A percentile compares a stretch with the other conserved stretches of the same genome.
phyloP scores from a whole-genome alignment of 2,113 vertebrate genomes.

The Grammomys dolichurus region DNA sequence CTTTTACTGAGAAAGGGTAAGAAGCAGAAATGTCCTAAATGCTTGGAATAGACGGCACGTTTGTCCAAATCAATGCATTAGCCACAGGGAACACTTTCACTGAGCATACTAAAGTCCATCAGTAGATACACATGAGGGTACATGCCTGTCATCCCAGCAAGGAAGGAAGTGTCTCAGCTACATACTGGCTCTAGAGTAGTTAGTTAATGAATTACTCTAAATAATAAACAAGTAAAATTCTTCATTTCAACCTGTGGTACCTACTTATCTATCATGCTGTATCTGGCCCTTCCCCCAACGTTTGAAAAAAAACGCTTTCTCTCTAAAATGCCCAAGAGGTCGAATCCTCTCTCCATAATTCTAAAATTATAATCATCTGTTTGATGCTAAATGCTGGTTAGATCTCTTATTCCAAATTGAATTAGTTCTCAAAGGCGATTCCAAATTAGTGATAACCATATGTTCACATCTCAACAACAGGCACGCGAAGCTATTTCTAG shows the following conservation, averaged over 20 bases:
- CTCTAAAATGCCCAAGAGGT: slow-evolving; percentile 25
- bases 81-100: neutral
- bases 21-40: neutral
- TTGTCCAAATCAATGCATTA: neutral
- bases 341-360: slow-evolving; percentile 55
- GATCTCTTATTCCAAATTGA: slow-evolving; percentile 71
- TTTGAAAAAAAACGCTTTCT: slow-evolving; percentile 31
- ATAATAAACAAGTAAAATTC: neutral
- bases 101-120: neutral
- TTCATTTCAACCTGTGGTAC: neutral
- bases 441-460: slow-evolving; percentile 76
- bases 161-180: neutral
- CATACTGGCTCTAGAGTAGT: neutral
- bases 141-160: neutral
- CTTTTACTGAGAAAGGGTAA: neutral
- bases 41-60: neutral
- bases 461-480: slow-evolving; percentile 63
- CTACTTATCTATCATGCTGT: neutral
- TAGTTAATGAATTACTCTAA: neutral
- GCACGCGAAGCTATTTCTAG: slow-evolving; percentile 69
- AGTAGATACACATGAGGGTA: neutral
- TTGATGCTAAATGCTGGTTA: slow-evolving; percentile 66
- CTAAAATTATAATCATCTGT: slow-evolving; percentile 74
- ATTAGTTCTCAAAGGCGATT: slow-evolving; percentile 72
- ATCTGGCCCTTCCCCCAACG: neutral